Evolutionary conservation across 2,888 invertebrate genomes (phyloP).

Genomic region (Rhopalosiphum nymphaeae): DNA sequence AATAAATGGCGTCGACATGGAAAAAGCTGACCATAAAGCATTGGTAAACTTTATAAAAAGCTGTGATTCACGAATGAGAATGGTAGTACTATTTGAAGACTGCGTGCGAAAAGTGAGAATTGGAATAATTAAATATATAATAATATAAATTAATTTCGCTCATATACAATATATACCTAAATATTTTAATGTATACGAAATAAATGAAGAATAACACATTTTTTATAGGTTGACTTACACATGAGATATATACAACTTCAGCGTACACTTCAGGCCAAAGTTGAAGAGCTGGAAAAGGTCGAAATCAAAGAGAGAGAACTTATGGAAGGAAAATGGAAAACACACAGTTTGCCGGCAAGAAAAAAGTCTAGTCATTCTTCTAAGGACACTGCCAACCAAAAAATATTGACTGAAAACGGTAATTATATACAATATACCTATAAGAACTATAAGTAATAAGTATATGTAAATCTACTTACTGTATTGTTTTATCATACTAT

Average conservation of each 20-base stretch:
- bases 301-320: conserved; percentile 86
- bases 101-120: conserved; percentile 87
- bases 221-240: conserved; percentile 83
- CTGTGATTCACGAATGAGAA: conserved; percentile 90
- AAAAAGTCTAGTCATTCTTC: conserved; percentile 75
- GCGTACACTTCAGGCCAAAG: conserved; percentile 84
- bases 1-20: conserved; percentile 96
- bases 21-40: conserved; percentile 92
- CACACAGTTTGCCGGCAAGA: conserved; percentile 87
- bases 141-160: not conserved
- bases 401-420: conserved; percentile 66
- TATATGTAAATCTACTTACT: not conserved
- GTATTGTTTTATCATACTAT: not conserved
- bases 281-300: conserved; percentile 86
- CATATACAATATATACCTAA: not conserved
- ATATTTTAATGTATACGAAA: not conserved
- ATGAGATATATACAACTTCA: conserved; percentile 93
- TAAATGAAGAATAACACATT: not conserved
- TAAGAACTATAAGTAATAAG: not conserved
- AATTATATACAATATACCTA: not conserved
- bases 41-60: conserved; percentile 92
- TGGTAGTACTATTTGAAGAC: conserved; percentile 97
- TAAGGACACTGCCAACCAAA: conserved; percentile 61
- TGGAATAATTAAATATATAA: not conserved
- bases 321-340: conserved; percentile 89